Evolutionary conservation across 2,888 invertebrate species (phyloP).

Genomic region (Polydesmus complanatus): DNA sequence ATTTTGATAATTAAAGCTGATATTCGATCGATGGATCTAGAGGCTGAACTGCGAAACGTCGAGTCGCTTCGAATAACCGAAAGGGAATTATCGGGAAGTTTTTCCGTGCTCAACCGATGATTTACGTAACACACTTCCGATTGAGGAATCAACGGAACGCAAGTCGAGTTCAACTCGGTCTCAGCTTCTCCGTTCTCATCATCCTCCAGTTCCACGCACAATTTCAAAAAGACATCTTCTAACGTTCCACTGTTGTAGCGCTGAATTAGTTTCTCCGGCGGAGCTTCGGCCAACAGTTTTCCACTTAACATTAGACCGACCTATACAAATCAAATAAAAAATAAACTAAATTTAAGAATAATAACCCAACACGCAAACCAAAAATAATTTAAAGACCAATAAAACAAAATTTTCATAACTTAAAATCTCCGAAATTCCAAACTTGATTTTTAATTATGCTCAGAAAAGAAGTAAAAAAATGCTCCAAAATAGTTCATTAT

Average conservation of each 20-base stretch:
- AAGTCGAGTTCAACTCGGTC: background rate
- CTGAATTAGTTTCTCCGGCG: constrained; percentile 26
- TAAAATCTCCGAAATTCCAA: too few species aligned
- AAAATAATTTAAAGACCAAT: too few species aligned
- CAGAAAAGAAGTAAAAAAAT: too few species aligned
- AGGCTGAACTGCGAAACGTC: too few species aligned
- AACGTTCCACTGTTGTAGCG: constrained; percentile 35
- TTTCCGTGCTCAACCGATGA: background rate
- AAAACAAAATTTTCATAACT: too few species aligned
- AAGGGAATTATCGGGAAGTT: background rate
- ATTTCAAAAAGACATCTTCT: constrained; percentile 83
- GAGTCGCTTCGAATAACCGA: too few species aligned
- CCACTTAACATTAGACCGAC: constrained; percentile 33
- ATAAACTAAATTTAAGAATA: too few species aligned
- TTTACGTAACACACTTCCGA: background rate
- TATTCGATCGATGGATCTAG: background rate
- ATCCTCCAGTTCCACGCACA: constrained; percentile 36
- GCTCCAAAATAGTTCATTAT: too few species aligned
- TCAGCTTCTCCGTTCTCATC: background rate
- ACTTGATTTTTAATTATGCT: too few species aligned
- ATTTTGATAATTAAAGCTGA: background rate
- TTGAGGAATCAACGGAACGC: background rate
- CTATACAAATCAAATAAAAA: constrained; percentile 18
- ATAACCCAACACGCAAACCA: too few species aligned
- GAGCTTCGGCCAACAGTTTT: constrained; percentile 29